phyloP scores from a whole-genome alignment of 2,888 invertebrate genomes.

The Rhagium mordax region DNA sequence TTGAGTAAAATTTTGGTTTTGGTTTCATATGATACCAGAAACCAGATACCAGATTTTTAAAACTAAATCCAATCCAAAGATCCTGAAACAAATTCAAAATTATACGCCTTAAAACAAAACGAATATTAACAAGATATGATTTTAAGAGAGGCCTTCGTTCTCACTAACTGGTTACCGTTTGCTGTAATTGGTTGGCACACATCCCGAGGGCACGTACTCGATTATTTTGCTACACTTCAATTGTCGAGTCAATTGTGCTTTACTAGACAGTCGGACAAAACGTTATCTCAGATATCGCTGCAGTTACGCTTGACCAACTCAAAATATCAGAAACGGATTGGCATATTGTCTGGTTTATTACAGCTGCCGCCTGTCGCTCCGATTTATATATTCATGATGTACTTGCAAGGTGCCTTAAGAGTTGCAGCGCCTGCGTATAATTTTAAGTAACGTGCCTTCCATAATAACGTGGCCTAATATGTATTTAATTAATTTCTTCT shows the following conservation, averaged over 20 bases:
- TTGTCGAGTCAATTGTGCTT: not conserved
- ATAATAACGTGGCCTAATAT: too few relatives aligned
- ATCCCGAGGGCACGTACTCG: not conserved
- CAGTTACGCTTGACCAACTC: not conserved
- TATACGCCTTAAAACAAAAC: too few relatives aligned
- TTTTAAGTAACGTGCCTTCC: too few relatives aligned
- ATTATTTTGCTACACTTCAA: not conserved
- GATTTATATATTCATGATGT: not conserved
- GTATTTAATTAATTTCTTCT: too few relatives aligned
- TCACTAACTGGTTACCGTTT: not conserved
- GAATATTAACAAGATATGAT: too few relatives aligned
- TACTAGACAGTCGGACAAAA: not conserved
- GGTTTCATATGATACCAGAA: too few relatives aligned
- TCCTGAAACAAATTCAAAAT: too few relatives aligned
- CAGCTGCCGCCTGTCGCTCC: not conserved
- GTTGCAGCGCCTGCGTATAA: not conserved
- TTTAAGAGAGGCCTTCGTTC: too few relatives aligned
- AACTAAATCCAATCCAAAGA: too few relatives aligned
- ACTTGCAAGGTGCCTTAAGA: not conserved
- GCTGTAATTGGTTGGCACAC: not conserved
- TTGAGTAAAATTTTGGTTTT: too few relatives aligned
- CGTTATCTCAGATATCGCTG: not conserved
- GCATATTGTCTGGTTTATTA: not conserved
- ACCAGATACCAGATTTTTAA: too few relatives aligned
- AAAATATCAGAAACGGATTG: not conserved